Evolutionary conservation across 2,113 vertebrate genomes (phyloP).

Genomic region (Seriola quinqueradiata): DNA sequence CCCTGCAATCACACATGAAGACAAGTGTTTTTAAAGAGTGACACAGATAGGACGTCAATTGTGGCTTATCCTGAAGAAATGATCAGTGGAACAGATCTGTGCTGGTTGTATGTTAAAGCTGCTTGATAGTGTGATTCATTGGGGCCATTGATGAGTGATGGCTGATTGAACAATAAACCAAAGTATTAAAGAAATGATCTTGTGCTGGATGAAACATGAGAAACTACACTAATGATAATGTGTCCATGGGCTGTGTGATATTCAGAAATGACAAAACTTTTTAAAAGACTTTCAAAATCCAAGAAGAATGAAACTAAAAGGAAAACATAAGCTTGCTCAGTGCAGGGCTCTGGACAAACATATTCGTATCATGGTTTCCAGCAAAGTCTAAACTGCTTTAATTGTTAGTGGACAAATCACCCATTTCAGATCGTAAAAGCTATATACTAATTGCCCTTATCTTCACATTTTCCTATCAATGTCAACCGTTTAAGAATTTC

Average conservation of each 20-base stretch:
- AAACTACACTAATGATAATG: neutral
- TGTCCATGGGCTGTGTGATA: too few relatives aligned
- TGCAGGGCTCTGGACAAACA: neutral
- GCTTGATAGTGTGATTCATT: neutral
- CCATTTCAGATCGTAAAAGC: neutral
- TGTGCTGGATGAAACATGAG: neutral
- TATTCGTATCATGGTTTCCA: neutral
- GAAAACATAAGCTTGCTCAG: neutral
- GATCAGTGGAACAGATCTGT: neutral
- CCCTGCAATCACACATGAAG: constrained; percentile 86
- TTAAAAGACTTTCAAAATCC: neutral
- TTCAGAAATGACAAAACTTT: neutral
- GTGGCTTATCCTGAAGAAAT: neutral
- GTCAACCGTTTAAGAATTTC: neutral
- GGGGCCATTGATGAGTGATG: neutral
- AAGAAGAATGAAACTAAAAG: neutral
- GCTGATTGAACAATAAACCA: neutral
- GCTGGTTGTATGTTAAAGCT: neutral
- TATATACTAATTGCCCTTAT: neutral
- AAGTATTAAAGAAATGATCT: neutral
- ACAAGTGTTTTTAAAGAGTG: constrained; percentile 26
- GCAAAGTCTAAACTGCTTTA: neutral
- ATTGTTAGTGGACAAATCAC: neutral
- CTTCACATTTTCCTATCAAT: neutral
- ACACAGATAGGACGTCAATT: neutral